phyloP scores from a whole-genome alignment of 2,888 invertebrate genomes.

The Drosophila bunnanda region DNA sequence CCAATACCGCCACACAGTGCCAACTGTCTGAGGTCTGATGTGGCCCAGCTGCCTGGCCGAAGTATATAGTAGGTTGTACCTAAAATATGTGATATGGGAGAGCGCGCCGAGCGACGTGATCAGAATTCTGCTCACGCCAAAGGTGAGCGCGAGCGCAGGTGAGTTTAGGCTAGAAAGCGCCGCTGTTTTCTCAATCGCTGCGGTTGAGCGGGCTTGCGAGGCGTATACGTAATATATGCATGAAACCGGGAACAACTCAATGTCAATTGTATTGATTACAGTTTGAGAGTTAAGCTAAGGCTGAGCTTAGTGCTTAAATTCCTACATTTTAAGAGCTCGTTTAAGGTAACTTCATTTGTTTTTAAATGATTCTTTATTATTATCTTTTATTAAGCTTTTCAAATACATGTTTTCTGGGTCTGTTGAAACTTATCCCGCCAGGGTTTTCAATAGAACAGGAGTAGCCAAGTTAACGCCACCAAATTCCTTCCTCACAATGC shows the following conservation, averaged over 20 bases:
- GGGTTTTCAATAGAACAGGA: not conserved
- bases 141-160: conserved; percentile 23
- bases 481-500: not conserved
- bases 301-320: not conserved
- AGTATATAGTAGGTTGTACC: conserved; percentile 9
- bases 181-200: conserved; percentile 26
- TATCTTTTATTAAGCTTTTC: not conserved
- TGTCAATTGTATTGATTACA: conserved; percentile 45
- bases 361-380: not conserved
- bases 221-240: conserved; percentile 15
- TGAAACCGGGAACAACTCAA: conserved; percentile 13
- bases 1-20: conserved; percentile 57
- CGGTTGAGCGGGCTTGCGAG: conserved; percentile 34
- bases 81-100: conserved; percentile 66
- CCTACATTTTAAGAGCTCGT: too few species aligned
- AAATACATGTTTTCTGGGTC: not conserved
- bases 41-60: conserved; percentile 35
- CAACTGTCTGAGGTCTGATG: conserved; percentile 53
- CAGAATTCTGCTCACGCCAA: conserved; percentile 63
- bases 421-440: not conserved
- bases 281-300: conserved; percentile 28
- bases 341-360: not conserved
- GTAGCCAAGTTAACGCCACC: not conserved
- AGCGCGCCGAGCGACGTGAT: conserved; percentile 46
- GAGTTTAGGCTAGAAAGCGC: conserved; percentile 55